Percentiles rank a stretch among this genome's conserved stretches.
phyloP scores from a whole-genome alignment of 2,888 invertebrate genomes.

The Portevinia maculata region DNA sequence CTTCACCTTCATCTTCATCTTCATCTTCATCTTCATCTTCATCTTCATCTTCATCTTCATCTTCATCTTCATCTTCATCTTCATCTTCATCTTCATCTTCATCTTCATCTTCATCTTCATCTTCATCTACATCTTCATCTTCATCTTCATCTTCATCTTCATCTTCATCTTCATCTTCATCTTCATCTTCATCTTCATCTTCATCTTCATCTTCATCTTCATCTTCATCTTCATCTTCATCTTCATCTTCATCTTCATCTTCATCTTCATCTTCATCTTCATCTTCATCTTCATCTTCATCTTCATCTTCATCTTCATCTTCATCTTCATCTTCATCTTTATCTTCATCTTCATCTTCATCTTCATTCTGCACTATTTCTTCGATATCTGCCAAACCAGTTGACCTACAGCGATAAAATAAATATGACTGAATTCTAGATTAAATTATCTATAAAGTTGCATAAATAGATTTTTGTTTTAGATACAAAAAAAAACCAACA shows the following conservation, averaged over 20 bases:
- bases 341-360: not conserved
- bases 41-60: no score
- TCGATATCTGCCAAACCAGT: no score
- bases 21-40: no score
- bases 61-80: no score
- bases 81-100: not conserved
- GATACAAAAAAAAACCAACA: no score
- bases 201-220: not conserved
- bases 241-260: not conserved
- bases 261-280: not conserved
- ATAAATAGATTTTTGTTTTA: no score
- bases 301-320: not conserved
- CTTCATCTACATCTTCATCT: not conserved
- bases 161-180: not conserved
- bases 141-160: not conserved
- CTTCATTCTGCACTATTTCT: no score
- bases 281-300: not conserved
- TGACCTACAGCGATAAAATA: no score
- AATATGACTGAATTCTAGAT: no score
- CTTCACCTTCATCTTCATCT: no score
- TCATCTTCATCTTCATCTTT: no score
- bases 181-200: not conserved
- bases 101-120: not conserved
- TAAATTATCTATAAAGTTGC: no score
- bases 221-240: not conserved